These are phyloP conservation scores for Porites cylindrica DNA, from an alignment of 92 coral and sea anemone genomes.

Conservation along the genomic window DNA sequence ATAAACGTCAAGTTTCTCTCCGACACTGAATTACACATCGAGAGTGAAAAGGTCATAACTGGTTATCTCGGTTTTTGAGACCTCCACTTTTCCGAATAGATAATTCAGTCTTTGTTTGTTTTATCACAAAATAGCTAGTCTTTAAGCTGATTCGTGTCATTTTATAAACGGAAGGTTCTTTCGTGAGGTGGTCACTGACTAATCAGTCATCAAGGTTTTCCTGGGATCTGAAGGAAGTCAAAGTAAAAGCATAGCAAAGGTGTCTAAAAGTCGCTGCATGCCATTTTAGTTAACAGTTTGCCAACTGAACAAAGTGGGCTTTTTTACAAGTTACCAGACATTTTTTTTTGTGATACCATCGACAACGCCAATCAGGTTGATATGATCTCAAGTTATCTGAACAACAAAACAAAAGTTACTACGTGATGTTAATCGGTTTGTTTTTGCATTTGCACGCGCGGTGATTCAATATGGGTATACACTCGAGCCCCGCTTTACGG, in stretches of 20 bases:
- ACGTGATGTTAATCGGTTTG: neutral
- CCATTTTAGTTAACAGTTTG: neutral
- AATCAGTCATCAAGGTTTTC: neutral
- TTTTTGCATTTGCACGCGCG: neutral
- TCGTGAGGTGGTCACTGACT: neutral
- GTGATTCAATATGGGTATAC: neutral
- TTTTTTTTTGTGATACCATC: conserved; percentile 15
- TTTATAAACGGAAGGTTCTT: neutral
- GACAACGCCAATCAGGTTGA: conserved; percentile 10
- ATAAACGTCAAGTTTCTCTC: neutral
- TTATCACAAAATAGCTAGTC: neutral
- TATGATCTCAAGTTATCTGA: neutral
- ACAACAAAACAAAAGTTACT: neutral
- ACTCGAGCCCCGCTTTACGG: no score
- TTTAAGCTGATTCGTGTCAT: neutral
- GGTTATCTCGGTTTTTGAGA: conserved; percentile 25
- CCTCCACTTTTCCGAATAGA: conserved; percentile 21
- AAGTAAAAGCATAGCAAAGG: neutral
- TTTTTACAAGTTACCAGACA: neutral
- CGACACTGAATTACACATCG: neutral
- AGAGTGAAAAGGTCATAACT: conserved; percentile 12
- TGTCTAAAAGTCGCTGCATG: neutral
- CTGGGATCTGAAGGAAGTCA: neutral
- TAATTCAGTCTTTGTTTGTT: conserved; percentile 1
- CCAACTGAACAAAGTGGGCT: neutral